phyloP scores from a whole-genome alignment of 2,888 invertebrate species.

The Liposcelis brunnea region DNA sequence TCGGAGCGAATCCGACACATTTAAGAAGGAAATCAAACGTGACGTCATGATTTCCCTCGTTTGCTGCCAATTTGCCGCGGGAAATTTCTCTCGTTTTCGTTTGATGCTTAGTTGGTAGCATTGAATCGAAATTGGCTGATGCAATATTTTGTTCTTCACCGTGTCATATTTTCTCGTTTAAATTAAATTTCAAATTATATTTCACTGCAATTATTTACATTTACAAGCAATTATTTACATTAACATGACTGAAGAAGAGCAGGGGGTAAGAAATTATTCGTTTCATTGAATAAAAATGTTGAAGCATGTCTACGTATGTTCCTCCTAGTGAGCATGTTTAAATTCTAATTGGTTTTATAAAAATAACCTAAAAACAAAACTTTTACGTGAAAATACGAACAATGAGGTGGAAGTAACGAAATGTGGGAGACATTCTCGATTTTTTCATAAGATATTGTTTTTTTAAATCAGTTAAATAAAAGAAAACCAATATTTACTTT shows the following conservation, averaged over 20 bases:
- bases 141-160: neutral
- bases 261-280: conserved; percentile 13
- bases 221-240: neutral
- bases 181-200: conserved; percentile 7
- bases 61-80: too few species aligned
- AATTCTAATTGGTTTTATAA: neutral
- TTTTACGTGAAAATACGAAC: too few species aligned
- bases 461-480: too few species aligned
- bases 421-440: too few species aligned
- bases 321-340: neutral
- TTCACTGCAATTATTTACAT: conserved; percentile 1
- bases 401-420: too few species aligned
- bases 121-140: conserved; percentile 10
- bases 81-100: too few species aligned
- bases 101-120: conserved; percentile 1
- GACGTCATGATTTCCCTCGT: too few species aligned
- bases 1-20: too few species aligned
- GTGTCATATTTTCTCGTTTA: conserved; percentile 7
- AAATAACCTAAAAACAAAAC: too few species aligned
- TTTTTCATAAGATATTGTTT: neutral
- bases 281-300: neutral
- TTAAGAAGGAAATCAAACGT: too few species aligned
- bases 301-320: neutral
- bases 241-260: conserved; percentile 15
- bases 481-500: neutral